Evolutionary conservation across 2,797 vertebrate species (phyloP), one percentile per base, ranked within the genome.

Genomic region (Prunella strophiata): DNA sequence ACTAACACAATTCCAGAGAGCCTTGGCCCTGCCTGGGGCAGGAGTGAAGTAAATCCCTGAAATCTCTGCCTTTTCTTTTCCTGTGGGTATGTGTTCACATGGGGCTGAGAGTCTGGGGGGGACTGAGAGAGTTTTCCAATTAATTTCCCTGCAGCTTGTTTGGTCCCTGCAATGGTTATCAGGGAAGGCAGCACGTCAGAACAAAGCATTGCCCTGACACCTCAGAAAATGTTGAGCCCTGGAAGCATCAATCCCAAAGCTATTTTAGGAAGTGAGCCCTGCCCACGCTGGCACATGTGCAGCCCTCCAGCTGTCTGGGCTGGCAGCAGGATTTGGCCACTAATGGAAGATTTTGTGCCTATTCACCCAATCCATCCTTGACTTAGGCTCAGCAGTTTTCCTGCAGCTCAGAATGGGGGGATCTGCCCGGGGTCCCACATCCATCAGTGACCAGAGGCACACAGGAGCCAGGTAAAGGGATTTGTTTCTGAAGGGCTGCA

Each of bases 401-500:
- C 32, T 59, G 42, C 77, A 67, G 85, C 11, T 59, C 67, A 9
- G 3, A 4, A 11, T 3, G 25, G 14, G 43, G 26, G 7, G 4
- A 32, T 66, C 30, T 70, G 51, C n/a, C 52, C 0, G 0, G 22
- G 45, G 6, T 67, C 20, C 36, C 66, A 27, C 0, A 0, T 12
- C 54, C 59, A 16, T 7, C 58, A 45, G 32, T 0, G 10, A 66
- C 55, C 1, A 7, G 12, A 8, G 55, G 18, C 18, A 45, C 1
- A 0, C 1, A 19, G 1, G 2, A 66, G 7, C 10, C 45, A 16
- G 32, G 29, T 20, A 13, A 47, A 57, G 29, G 42, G 36, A 32
- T 4, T 19, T 18, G 5, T 27, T 16, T n/a, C 22, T 11, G 54
- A 12, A 40, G 20, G 21, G n/a, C 42, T 90, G 61, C 32, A 59